Evolutionary conservation across 2,113 vertebrate species (phyloP).

Genomic region (Daboia siamensis): DNA sequence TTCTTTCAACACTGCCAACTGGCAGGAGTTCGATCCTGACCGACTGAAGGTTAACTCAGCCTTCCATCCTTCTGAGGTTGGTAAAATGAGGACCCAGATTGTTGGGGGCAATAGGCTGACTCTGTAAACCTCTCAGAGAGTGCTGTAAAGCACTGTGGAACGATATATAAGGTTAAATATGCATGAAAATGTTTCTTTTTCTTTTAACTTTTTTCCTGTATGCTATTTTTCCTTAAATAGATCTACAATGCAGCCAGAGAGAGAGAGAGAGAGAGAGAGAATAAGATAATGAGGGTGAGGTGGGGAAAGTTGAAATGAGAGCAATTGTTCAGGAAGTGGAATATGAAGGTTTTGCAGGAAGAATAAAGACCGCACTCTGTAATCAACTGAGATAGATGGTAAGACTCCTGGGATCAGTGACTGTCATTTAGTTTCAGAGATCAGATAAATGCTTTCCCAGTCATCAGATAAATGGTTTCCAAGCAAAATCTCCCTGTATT

Average conservation of each 20-base stretch:
- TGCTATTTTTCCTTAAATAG: neutral
- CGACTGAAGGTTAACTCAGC: neutral
- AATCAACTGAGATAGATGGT: neutral
- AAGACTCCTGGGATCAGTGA: neutral
- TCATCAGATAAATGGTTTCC: neutral
- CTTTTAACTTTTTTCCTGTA: neutral
- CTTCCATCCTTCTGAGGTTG: neutral
- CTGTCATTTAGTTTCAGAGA: neutral
- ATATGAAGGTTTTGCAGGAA: neutral
- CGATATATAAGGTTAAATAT: neutral
- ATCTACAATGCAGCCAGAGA: neutral
- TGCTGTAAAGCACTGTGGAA: neutral
- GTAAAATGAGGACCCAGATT: neutral
- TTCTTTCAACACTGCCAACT: neutral
- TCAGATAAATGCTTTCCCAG: neutral
- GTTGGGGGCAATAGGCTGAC: neutral
- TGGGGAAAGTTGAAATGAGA: neutral
- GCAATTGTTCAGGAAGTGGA: neutral
- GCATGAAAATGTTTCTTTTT: neutral
- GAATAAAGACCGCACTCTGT: neutral
- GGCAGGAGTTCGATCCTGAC: neutral
- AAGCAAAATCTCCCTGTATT: neutral
- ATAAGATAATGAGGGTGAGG: neutral
- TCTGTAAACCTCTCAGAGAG: neutral
- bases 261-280: neutral